Evolutionary conservation across 2,113 vertebrate genomes (phyloP), one percentile per base, ranked within the genome.

Genomic region (Pitta sordida): DNA sequence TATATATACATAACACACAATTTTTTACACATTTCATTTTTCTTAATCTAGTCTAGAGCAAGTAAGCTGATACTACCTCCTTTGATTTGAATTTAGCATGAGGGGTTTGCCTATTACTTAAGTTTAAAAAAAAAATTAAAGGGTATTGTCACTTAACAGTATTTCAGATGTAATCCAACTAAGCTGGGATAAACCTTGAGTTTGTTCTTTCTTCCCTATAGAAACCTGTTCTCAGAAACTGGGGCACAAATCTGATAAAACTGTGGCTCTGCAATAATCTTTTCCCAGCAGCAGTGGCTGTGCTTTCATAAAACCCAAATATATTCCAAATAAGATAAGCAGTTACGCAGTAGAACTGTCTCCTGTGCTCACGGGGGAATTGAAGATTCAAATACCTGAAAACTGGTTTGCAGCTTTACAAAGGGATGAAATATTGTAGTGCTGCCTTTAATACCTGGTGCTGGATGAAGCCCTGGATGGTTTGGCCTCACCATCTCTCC

Each of bases 191-290:
- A 91, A 94, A 75, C 19, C 6, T 53, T n/a, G 49, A 26, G 18
- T 13, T 10, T 6, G 56, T 70, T 52, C 16, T 51, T 88, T 41
- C 23, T 79, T n/a, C 21, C 48, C 29, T 16, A 21, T 27, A 83
- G 75, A 90, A 94, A 62, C 9, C 11, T 14, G 23, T 83, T 83
- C 58, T 94, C 29, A 55, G 67, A 90, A 91, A 77, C 59, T 78
- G 58, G 75, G 55, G 30, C 75, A 83, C 79, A 90, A 83, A 94
- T 88, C 64, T 80, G 70, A 95, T 96, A 69, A 88, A 88, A 69
- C 9, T 67, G 68, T 77, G 78, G 17, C 68, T 88, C 27, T 67
- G 71, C 79, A 93, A 69, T 89, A 95, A 85, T 91, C 36, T 91
- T 58, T 71, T 83, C 49, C 58, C 75, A 70, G 69, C 44, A 75